A percentile compares a stretch with the other conserved stretches of the same genome.
Evolutionary conservation across 2,797 vertebrate genomes (phyloP).

Genomic region (Diplodus puntazzo): DNA sequence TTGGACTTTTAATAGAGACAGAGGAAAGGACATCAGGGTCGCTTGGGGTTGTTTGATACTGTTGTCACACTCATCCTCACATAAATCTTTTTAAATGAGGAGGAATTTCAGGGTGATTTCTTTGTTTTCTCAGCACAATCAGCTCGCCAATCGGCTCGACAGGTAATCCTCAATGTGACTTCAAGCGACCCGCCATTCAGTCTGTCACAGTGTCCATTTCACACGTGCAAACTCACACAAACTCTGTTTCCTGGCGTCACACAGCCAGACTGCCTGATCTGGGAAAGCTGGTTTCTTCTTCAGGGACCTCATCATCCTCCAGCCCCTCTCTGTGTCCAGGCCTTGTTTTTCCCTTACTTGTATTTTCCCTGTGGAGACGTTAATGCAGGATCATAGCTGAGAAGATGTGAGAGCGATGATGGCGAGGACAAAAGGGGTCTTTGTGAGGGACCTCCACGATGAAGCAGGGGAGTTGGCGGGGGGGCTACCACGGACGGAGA

Average conservation of each 20-base stretch:
- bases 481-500: slow-evolving; percentile 59
- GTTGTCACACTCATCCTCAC: background rate
- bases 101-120: slow-evolving; percentile 17
- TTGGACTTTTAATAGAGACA: slow-evolving; percentile 38
- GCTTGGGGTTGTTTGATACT: slow-evolving; percentile 21
- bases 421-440: slow-evolving; percentile 78
- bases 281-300: slow-evolving; percentile 72
- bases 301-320: slow-evolving; percentile 67
- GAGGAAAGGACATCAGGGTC: slow-evolving; percentile 23
- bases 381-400: slow-evolving; percentile 70
- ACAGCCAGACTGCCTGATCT: slow-evolving; percentile 54
- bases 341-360: slow-evolving; percentile 64
- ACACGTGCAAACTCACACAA: slow-evolving; percentile 42
- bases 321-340: slow-evolving; percentile 41
- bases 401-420: slow-evolving; percentile 74
- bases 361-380: slow-evolving; percentile 75
- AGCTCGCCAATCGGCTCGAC: slow-evolving; percentile 13
- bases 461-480: slow-evolving; percentile 56
- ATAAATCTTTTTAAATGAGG: background rate
- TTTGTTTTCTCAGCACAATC: slow-evolving; percentile 32
- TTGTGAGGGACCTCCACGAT: slow-evolving; percentile 76
- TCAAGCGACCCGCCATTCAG: slow-evolving; percentile 45
- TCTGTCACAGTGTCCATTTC: slow-evolving; percentile 41
- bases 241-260: slow-evolving; percentile 52
- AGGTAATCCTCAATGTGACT: slow-evolving; percentile 36